Base-by-base conservation (phyloP, 1,140 invertebrate genomes). In the Drosophila rhopaloa region DNA sequence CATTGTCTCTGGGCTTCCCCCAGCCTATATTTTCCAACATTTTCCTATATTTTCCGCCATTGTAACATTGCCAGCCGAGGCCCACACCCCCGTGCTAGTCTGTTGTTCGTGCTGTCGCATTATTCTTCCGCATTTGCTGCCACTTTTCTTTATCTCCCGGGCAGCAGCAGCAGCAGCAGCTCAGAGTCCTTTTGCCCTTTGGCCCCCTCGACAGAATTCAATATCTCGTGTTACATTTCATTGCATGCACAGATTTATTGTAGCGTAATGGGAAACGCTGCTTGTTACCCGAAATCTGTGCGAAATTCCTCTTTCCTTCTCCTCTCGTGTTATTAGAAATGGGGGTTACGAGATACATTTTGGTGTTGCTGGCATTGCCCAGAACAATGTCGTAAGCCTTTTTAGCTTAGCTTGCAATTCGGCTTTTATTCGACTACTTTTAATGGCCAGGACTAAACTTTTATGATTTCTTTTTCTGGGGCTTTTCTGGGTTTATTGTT, bases 201-300 rank as follows among this genome's bases (percentile, higher is more conserved):
- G 53, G 35, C 65, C 67, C 51, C 43, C 47, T 27, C 72, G 46
- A 67, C 73, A 86, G 76, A 90, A 90, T 90, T 90, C 83, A 90
- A 91, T 90, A 90, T 88, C 82, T 90, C 83, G 88, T 88, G 82
- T 88, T 90, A 90, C 88, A 90, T 91, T 90, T 90, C 84, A 89
- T 89, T 90, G 88, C 88, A 84, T 85, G 78, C 68, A 61, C 74
- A 86, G 80, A 90, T 90, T 90, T 90, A 91, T 91, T 91, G 78
- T 81, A 73, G 71, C 76, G 72, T 59, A 81, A 81, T 66, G 76
- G 67, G 61, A 79, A 76, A 76, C 71, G 75, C 71, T 54, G 76
- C 35, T 74, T 80, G 62, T 77, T 71, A 43, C 65, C 61, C 56
- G 51, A 78, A 73, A 24, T 32, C 46, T 53, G 44, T 57, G 55